A percentile compares a stretch with the other conserved stretches of the same genome.
phyloP scores from a whole-genome alignment of 1,140 invertebrate genomes.

The Archivesica marissinica region DNA sequence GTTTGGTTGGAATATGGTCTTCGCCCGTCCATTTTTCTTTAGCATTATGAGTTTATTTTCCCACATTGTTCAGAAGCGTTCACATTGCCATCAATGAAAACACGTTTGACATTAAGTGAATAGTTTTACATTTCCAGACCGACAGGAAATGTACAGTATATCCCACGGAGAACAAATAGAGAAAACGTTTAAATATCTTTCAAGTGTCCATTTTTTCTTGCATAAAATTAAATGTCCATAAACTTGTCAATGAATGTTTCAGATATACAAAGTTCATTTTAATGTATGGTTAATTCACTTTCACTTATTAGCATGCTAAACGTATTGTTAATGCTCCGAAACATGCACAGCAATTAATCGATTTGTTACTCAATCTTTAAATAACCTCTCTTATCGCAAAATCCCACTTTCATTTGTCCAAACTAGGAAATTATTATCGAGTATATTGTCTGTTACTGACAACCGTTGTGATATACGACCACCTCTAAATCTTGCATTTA shows the following conservation, averaged over 20 bases:
- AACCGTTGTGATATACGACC: background rate
- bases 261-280: conserved; percentile 2
- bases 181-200: too few species aligned
- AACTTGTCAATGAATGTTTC: conserved; percentile 6
- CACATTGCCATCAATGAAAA: too few species aligned
- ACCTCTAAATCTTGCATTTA: background rate
- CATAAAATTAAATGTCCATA: background rate
- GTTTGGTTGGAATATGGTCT: background rate
- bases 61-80: background rate
- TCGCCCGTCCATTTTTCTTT: background rate
- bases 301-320: background rate
- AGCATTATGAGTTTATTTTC: background rate
- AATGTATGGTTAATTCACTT: background rate
- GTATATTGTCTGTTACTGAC: background rate
- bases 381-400: conserved; percentile 26
- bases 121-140: too few species aligned
- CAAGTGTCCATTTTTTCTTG: too few species aligned
- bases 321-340: background rate
- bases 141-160: too few species aligned
- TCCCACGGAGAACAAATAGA: too few species aligned
- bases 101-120: too few species aligned
- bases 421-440: conserved; percentile 11
- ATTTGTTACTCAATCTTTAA: conserved; percentile 6
- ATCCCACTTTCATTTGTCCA: conserved; percentile 20
- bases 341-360: conserved; percentile 15